Conservation (phyloP, 2,113 vertebrate species). For the Hypocryptadius cinnamomeus region DNA sequence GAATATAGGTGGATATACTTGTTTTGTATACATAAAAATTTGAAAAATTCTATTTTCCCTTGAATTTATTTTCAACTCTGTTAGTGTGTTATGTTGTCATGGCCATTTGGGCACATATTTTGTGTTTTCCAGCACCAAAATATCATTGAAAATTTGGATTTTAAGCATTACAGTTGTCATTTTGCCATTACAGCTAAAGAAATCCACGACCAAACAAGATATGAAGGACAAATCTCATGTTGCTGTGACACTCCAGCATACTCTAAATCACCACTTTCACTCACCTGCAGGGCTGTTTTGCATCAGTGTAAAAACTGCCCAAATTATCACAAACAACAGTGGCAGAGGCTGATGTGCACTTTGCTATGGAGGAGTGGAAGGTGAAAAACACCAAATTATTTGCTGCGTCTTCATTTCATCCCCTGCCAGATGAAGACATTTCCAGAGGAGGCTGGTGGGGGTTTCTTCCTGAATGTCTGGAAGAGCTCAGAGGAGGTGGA, state of each 20-base stretch:
- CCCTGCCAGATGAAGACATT: background rate
- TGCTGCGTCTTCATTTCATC: background rate
- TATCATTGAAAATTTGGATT: background rate
- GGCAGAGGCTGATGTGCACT: background rate
- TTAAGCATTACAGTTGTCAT: background rate
- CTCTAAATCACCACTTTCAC: background rate
- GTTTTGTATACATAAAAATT: background rate
- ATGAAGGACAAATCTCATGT: background rate
- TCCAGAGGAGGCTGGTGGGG: background rate
- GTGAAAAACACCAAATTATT: background rate
- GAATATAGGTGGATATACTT: background rate
- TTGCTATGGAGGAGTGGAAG: background rate
- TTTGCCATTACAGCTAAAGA: background rate
- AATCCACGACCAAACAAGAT: background rate
- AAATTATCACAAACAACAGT: background rate
- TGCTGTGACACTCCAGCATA: background rate
- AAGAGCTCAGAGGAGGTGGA: background rate
- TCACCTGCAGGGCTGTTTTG: background rate
- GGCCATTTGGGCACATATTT: background rate
- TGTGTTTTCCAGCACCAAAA: background rate
- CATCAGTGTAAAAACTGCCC: background rate
- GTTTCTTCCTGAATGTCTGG: background rate
- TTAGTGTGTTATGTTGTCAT: background rate
- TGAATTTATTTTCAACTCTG: background rate
- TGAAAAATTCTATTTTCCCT: background rate